Evolutionary conservation across 2,888 invertebrate genomes (phyloP), one percentile per base, ranked within the genome.

Genomic region (Trichopoda pennipes): DNA sequence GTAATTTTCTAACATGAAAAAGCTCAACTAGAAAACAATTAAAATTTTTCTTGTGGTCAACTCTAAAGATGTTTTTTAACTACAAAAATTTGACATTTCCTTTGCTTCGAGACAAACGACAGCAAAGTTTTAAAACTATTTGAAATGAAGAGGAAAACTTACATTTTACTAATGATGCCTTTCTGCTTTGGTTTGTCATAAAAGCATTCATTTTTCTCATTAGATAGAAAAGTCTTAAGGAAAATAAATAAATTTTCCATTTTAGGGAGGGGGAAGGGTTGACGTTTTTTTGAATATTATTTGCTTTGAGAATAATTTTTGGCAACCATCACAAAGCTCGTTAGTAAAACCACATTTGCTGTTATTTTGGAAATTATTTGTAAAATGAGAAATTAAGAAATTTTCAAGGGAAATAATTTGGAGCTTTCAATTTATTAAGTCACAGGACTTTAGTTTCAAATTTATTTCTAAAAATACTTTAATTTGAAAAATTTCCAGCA

Each of bases 291-390:
- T 47, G 64, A 44, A 77, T 63, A 19, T 63, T 63, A 69, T 64
- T 42, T 53, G 42, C 38, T 63, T 44, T 8, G 14, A n/a, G 17
- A 42, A 35, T 35, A 55, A 47, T 64, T 51, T 21, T 28, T 3
- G 4, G 16, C 56, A 85, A 86, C 88, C 87, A 86, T 85, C 88
- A 88, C 88, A 89, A 89, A 88, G 88, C 87, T 88, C 91, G 90
- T 91, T 91, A 90, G 89, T 86, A 86, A 86, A 86, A 88, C 89
- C 88, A 88, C 90, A 90, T 90, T 91, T 90, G 90, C 88, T 90
- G 91, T 90, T 55, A 63, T 47, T 55, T 70, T 73, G 32, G n/a
- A n/a, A n/a, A n/a, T n/a, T n/a, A n/a, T n/a, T n/a, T n/a, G n/a
- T n/a, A n/a, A n/a, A n/a, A n/a, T n/a, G n/a, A n/a, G n/a, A n/a